Evolutionary conservation across 2,797 vertebrate genomes (phyloP).

Genomic region (Bradypodion ventrale): DNA sequence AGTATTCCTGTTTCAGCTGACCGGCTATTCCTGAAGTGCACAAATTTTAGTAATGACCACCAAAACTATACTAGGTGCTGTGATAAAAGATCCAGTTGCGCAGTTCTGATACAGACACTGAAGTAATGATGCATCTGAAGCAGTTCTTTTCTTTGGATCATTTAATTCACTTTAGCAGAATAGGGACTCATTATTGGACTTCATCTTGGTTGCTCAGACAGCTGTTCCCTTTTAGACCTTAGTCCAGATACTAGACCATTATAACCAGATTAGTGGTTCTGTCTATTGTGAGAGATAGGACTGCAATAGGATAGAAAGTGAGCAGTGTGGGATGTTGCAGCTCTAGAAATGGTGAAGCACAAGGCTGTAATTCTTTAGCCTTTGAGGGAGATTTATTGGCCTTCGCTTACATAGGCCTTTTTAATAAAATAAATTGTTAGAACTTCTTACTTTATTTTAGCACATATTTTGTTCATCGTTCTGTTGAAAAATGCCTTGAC

Average conservation of each 20-base stretch:
- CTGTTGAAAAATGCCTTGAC: constrained; percentile 75
- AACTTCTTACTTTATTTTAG: constrained; percentile 72
- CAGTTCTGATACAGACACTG: not conserved
- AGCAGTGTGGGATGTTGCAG: not conserved
- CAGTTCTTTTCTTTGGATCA: not conserved
- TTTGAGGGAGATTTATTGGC: constrained; percentile 51
- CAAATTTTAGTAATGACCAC: not conserved
- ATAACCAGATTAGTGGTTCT: not conserved
- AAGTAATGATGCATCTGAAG: not conserved
- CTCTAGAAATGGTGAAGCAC: not conserved
- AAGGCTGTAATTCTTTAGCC: not conserved
- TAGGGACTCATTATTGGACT: no score
- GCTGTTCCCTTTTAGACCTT: not conserved
- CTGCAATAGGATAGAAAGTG: not conserved
- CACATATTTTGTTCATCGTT: constrained; percentile 63
- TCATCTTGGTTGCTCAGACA: not conserved
- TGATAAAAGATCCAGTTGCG: not conserved
- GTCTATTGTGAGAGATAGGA: not conserved
- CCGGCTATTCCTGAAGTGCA: not conserved
- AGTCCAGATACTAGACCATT: not conserved
- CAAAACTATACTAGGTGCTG: not conserved
- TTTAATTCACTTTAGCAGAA: not conserved
- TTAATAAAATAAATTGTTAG: constrained; percentile 61
- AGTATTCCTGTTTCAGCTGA: not conserved
- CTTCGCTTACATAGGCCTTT: constrained; percentile 54